Base-by-base conservation (phyloP, 2,797 vertebrate species). In the Parambassis ranga region DNA sequence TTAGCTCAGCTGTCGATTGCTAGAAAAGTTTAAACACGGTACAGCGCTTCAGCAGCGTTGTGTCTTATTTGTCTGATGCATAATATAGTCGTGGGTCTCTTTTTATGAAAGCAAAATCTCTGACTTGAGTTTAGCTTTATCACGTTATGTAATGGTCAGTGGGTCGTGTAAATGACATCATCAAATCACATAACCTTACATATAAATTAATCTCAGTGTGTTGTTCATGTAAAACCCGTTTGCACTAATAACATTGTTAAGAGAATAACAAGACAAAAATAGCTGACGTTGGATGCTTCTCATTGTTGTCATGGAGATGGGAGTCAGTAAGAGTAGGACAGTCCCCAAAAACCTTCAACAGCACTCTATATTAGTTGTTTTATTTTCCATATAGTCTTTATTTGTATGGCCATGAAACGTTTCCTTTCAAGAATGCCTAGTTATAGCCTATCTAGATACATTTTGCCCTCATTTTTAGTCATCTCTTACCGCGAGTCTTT, bases 271-370 rank as follows among this genome's bases (percentile, higher is more conserved):
- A 1, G 3, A 14, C 27, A 33, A 1, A 30, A 13, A 13, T 3
- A 13, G 51, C 33, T 23, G 15, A 46, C 36, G 15, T 44, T 4
- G 42, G n/a, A n/a, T 52, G 71, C 72, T 52, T 60, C 11, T 7
- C 0, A 5, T 23, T 23, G 84, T 85, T 81, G 75, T 47, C 71
- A 86, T 85, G 80, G 83, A 72, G 65, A 85, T 66, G 10, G 31
- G 9, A 13, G 36, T 39, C 1, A 3, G 3, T 1, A 16, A 27
- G 13, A 49, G 4, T 1, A 4, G 3, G 20, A 33, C 9, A 44
- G 30, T 15, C 11, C 28, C n/a, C 4, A 24, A 19, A 38, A 24
- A 32, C 38, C 1, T 26, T 24, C 5, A 27, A 10, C 19, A 33
- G 10, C n/a, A 4, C 13, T 4, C n/a, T 16, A 1, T 41, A 10